Percentiles rank a stretch among this genome's conserved stretches.
Evolutionary conservation across 2,113 vertebrate genomes (phyloP).

Genomic region (Falco punctatus): DNA sequence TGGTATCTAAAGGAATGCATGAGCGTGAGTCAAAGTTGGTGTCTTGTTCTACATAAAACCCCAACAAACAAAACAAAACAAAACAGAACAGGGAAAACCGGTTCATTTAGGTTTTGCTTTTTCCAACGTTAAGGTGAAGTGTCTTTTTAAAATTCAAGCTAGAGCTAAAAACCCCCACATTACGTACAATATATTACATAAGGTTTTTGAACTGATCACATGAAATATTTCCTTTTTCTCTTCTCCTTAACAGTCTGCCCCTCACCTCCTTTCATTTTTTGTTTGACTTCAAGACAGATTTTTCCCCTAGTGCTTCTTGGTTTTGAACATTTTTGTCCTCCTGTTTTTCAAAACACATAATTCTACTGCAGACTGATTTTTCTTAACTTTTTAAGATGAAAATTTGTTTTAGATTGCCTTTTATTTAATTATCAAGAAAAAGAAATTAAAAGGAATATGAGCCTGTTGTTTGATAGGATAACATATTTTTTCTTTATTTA

Average conservation of each 20-base stretch:
- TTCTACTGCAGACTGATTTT: neutral
- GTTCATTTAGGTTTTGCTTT: neutral
- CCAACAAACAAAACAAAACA: neutral
- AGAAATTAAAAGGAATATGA: neutral
- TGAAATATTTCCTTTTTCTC: neutral
- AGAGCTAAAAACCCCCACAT: neutral
- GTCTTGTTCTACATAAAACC: neutral
- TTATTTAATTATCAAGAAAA: neutral
- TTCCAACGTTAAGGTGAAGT: neutral
- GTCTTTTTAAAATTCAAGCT: neutral
- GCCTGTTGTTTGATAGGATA: neutral
- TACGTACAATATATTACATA: fast-evolving
- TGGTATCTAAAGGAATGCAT: neutral
- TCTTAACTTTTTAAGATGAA: neutral
- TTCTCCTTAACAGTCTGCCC: neutral
- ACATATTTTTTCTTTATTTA: too few relatives aligned
- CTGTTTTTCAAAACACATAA: neutral
- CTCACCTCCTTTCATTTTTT: too few relatives aligned
- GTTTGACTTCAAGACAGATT: neutral
- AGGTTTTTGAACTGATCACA: neutral
- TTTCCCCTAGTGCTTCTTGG: neutral
- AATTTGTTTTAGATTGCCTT: neutral
- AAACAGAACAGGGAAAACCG: neutral
- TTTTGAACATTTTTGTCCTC: neutral
- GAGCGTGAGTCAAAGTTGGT: fast-evolving